A percentile compares a stretch with the other conserved stretches of the same genome.
Conservation (phyloP, 2,113 vertebrate genomes). For the cattle (Bos taurus) region ARS-UCD2.0 NC_037346.1:13884001-13884500, state of each 20-base stretch:
- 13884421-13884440: not conserved
- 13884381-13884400: not conserved
- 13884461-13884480: not conserved
- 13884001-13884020: not conserved
- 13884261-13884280: not conserved
- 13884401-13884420: not conserved
- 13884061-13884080: not conserved
- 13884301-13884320: not conserved
- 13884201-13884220: not conserved
- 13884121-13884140: not conserved
- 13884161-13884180: not conserved
- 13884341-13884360: not conserved
- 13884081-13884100: not conserved
- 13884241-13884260: not conserved
- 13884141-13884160: not conserved
- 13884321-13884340: not conserved
- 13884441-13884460: not conserved
- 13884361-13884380: not conserved
- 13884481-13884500: not conserved
- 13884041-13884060: not conserved
- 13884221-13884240: not conserved
- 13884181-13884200: not conserved
- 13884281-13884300: not conserved
- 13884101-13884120: not conserved
- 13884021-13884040: not conserved